phyloP scores from a whole-genome alignment of 2,888 invertebrate genomes.

The Drosophila neutralis region DNA sequence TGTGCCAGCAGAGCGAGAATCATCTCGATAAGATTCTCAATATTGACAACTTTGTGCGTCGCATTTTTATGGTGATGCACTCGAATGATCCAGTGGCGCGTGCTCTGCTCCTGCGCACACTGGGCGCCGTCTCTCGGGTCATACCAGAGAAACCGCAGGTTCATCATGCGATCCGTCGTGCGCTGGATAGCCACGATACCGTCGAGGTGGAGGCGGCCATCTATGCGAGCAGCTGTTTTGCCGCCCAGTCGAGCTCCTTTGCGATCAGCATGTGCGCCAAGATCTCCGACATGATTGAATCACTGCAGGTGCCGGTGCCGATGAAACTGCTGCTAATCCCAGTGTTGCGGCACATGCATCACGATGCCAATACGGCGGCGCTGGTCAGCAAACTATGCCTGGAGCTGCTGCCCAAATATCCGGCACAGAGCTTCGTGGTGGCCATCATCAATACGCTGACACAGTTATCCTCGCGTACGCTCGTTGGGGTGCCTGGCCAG shows the following conservation, averaged over 20 bases:
- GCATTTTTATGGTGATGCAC: conserved; percentile 97
- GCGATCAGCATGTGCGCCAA: conserved; percentile 98
- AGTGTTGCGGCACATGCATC: conserved; percentile 96
- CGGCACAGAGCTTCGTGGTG: conserved; percentile 91
- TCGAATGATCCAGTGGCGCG: conserved; percentile 98
- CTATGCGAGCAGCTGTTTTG: conserved; percentile 97
- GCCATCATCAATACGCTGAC: conserved; percentile 95
- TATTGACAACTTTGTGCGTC: conserved; percentile 95
- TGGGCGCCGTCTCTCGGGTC: conserved; percentile 96
- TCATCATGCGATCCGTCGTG: conserved; percentile 96
- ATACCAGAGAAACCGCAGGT: conserved; percentile 97
- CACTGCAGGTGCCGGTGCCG: conserved; percentile 95
- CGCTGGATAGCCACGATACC: conserved; percentile 96
- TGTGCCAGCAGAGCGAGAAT: conserved; percentile 97
- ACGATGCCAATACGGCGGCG: conserved; percentile 88
- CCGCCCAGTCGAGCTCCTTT: conserved; percentile 97
- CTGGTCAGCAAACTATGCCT: conserved; percentile 91
- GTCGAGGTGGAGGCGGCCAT: conserved; percentile 98
- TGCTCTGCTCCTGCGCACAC: conserved; percentile 92
- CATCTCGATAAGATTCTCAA: conserved; percentile 98
- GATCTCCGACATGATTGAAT: conserved; percentile 97
- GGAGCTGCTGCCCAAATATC: conserved; percentile 91
- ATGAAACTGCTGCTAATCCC: conserved; percentile 96
- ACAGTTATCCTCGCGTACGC: conserved; percentile 93
- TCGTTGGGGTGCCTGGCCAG: conserved; percentile 96